Evolutionary conservation across 2,113 vertebrate genomes (phyloP).

Genomic region (Glaucidium brasilianum): DNA sequence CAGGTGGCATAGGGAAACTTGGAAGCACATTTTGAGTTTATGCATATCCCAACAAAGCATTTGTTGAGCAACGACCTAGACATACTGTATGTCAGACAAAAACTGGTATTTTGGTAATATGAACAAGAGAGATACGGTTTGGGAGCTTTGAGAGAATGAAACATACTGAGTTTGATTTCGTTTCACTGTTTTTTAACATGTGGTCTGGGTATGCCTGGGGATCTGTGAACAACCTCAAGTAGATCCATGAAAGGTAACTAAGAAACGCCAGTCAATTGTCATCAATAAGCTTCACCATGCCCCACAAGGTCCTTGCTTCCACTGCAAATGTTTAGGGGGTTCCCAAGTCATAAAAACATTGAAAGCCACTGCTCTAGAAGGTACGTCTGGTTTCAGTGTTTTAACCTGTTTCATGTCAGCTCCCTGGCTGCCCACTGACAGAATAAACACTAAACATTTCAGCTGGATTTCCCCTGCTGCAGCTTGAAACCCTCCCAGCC

Average conservation of each 20-base stretch:
- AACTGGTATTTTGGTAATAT: background rate
- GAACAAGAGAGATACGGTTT: background rate
- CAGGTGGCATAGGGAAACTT: background rate
- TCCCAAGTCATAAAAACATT: constrained; percentile 12
- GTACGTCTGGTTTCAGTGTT: background rate
- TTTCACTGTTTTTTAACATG: background rate
- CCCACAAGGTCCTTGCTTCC: background rate
- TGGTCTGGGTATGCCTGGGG: background rate
- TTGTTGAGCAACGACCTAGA: background rate
- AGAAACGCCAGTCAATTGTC: background rate
- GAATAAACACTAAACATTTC: background rate
- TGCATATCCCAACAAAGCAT: background rate
- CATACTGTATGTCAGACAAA: background rate
- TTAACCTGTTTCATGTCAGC: constrained; percentile 16
- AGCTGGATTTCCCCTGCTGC: background rate
- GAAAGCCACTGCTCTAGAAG: constrained; percentile 7
- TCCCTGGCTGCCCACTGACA: background rate
- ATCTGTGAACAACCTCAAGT: background rate
- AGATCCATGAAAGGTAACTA: background rate
- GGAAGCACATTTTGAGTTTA: background rate
- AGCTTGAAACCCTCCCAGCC: background rate
- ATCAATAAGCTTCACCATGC: background rate
- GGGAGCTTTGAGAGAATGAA: background rate
- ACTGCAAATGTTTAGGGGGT: background rate
- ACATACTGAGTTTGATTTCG: background rate